These are phyloP conservation scores for Ochlodes sylvanus DNA, from an alignment of 2,888 invertebrate genomes.

Conservation along the genomic window DNA sequence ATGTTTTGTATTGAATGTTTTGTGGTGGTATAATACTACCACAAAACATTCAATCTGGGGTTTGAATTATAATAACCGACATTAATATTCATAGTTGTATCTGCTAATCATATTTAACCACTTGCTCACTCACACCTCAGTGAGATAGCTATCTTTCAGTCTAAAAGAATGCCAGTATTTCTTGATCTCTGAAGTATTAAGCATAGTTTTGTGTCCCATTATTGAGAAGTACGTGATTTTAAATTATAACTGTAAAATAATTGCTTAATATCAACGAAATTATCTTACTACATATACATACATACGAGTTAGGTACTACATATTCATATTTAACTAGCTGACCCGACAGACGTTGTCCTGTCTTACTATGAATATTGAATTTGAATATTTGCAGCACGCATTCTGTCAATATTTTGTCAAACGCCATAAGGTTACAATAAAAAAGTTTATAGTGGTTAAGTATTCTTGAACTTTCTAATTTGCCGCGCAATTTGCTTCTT, in stretches of 20 bases:
- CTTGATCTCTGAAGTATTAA: slow-evolving; percentile 8
- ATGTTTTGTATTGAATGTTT: no score
- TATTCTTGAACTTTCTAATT: no score
- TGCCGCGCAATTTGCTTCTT: no score
- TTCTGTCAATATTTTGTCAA: no score
- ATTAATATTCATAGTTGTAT: slow-evolving; percentile 17
- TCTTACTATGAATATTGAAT: no score
- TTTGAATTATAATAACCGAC: slow-evolving; percentile 14
- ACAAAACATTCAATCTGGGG: slow-evolving; percentile 20
- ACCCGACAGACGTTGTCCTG: no score
- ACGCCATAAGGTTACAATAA: no score
- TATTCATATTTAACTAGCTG: no score
- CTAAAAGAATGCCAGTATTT: slow-evolving; percentile 3
- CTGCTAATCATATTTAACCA: slow-evolving; percentile 27
- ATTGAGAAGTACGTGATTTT: neutral
- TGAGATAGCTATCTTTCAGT: slow-evolving; percentile 23
- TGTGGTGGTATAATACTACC: neutral
- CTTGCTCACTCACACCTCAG: slow-evolving; percentile 25
- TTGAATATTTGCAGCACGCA: no score
- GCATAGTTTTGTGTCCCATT: neutral
- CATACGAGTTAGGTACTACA: no score
- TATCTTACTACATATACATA: no score
- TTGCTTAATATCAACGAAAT: neutral
- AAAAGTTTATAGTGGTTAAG: no score
- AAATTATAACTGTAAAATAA: neutral